Evolutionary conservation across 2,888 invertebrate species (phyloP).

Genomic region (Acrocera orbiculus): DNA sequence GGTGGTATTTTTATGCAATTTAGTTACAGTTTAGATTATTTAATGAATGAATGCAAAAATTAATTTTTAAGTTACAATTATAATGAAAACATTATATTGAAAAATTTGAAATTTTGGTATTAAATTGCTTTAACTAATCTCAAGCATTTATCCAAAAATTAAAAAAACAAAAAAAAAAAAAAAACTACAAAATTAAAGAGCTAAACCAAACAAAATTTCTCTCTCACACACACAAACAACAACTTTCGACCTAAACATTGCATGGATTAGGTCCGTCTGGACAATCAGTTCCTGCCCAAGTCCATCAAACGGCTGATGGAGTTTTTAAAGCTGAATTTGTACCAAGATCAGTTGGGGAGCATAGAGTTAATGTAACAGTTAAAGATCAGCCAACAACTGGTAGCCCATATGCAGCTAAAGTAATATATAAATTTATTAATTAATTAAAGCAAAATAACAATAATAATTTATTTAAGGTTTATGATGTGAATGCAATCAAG

Average conservation of each 20-base stretch:
- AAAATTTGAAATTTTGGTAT: background rate
- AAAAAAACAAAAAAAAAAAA: constrained; percentile 1
- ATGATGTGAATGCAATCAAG: constrained; percentile 84
- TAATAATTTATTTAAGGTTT: constrained; percentile 39
- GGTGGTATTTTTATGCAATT: too few relatives aligned
- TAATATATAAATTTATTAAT: constrained; percentile 15
- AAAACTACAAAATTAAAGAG: constrained; percentile 9
- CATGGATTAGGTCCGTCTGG: constrained; percentile 63
- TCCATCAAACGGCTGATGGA: constrained; percentile 64
- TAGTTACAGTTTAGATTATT: too few relatives aligned
- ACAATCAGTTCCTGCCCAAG: constrained; percentile 76
- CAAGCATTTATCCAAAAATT: background rate
- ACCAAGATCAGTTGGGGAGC: constrained; percentile 80
- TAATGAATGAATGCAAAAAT: too few relatives aligned
- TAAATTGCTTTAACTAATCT: background rate
- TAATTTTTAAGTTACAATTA: too few relatives aligned
- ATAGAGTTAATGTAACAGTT: constrained; percentile 73
- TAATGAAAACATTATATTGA: too few relatives aligned
- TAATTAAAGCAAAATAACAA: background rate
- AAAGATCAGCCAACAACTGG: constrained; percentile 69
- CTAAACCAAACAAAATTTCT: constrained; percentile 11
- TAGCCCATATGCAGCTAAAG: constrained; percentile 85
- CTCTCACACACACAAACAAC: constrained; percentile 7
- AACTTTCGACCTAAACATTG: constrained; percentile 5
- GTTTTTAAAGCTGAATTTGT: constrained; percentile 82